phyloP scores from a whole-genome alignment of 2,113 vertebrate genomes.

The Ictidomys tridecemlineatus region DNA sequence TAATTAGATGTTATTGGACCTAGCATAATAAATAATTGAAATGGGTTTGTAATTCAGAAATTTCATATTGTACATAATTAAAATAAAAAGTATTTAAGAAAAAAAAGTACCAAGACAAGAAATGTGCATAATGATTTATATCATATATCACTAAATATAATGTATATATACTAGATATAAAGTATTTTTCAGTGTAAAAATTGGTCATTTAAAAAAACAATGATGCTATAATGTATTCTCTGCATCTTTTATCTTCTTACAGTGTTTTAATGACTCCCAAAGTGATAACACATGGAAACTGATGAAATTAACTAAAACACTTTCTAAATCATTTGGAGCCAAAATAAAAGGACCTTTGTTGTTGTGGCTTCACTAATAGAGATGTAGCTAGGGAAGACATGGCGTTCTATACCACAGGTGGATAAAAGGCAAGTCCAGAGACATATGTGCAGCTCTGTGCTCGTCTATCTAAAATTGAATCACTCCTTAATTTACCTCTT shows the following conservation, averaged over 20 bases:
- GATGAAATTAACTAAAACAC: slow-evolving; percentile 41
- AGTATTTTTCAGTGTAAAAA: background rate
- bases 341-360: slow-evolving; percentile 49
- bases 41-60: background rate
- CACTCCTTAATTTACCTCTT: background rate
- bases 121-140: background rate
- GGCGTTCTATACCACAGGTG: background rate
- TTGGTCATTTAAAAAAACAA: no score
- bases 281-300: background rate
- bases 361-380: background rate
- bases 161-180: no score
- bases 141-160: background rate
- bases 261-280: background rate
- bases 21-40: background rate
- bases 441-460: background rate
- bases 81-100: background rate
- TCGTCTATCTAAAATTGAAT: background rate
- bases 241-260: background rate
- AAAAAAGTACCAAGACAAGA: background rate
- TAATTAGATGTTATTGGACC: background rate
- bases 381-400: background rate
- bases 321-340: slow-evolving; percentile 35
- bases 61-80: background rate
- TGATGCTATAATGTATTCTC: background rate
- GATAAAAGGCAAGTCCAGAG: background rate